A percentile compares a stretch with the other conserved stretches of the same genome.
phyloP scores from a whole-genome alignment of 2,888 invertebrate species.

The Luperina nickerlii region DNA sequence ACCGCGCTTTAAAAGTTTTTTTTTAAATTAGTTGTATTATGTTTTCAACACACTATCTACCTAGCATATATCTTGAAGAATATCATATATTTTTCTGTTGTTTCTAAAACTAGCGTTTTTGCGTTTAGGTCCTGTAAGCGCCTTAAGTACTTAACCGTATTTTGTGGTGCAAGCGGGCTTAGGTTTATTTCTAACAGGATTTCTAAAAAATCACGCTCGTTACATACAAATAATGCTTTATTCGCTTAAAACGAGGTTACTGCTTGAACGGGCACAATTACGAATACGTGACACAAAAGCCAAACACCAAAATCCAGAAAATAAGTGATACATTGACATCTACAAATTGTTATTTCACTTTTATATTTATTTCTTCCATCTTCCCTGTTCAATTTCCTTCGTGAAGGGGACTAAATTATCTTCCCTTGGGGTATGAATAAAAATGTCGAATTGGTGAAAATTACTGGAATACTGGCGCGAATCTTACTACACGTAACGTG shows the following conservation, averaged over 20 bases:
- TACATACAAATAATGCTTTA: constrained; percentile 12
- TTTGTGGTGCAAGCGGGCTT: background rate
- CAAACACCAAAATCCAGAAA: constrained; percentile 7
- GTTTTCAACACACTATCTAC: too few species aligned
- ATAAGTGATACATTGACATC: background rate
- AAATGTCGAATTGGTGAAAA: constrained; percentile 68
- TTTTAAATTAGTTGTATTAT: too few species aligned
- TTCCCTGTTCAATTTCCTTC: constrained; percentile 69
- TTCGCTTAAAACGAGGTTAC: background rate
- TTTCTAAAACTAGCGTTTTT: too few species aligned
- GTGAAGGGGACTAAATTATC: constrained; percentile 68
- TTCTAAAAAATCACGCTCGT: background rate
- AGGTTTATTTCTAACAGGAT: background rate
- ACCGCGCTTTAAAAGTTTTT: too few species aligned
- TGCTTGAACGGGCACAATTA: constrained; percentile 1
- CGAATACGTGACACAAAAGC: background rate
- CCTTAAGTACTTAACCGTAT: background rate
- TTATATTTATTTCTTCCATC: constrained; percentile 54
- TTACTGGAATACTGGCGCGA: constrained; percentile 66
- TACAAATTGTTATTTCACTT: constrained; percentile 50
- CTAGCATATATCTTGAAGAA: too few species aligned
- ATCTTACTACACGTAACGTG: constrained; percentile 49
- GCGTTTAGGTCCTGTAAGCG: too few species aligned
- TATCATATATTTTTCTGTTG: too few species aligned
- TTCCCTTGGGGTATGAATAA: constrained; percentile 64